A percentile compares a stretch with the other conserved stretches of the same genome.
These are phyloP conservation scores for Popillia japonica DNA, from an alignment of 1,140 invertebrate species.

Conservation along the genomic window DNA sequence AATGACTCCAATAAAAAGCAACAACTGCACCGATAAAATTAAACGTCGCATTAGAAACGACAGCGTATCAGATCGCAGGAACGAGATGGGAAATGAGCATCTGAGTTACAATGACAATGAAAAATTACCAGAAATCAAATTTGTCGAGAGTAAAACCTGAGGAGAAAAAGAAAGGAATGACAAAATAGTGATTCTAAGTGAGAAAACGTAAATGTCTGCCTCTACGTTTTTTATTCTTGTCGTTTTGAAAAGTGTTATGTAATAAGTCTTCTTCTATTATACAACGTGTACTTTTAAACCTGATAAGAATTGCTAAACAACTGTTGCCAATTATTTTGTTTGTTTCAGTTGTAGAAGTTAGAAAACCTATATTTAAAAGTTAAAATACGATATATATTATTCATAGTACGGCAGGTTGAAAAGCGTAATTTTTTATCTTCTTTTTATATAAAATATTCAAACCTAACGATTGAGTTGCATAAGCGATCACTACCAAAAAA, in stretches of 20 bases:
- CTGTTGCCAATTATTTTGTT: neutral
- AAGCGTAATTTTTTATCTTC: no score
- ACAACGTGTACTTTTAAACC: slow-evolving; percentile 45
- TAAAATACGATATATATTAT: no score
- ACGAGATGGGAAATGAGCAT: neutral
- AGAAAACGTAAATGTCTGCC: slow-evolving; percentile 6
- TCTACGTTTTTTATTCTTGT: slow-evolving; percentile 20
- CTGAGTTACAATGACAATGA: neutral
- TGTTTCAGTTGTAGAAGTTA: no score
- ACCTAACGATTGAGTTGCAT: slow-evolving; percentile 44
- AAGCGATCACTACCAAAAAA: slow-evolving; percentile 18
- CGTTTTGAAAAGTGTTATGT: slow-evolving; percentile 44
- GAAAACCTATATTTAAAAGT: no score
- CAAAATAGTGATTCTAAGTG: slow-evolving; percentile 34
- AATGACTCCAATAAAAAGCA: slow-evolving; percentile 27
- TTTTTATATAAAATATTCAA: slow-evolving; percentile 56
- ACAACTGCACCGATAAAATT: slow-evolving; percentile 28
- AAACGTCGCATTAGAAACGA: slow-evolving; percentile 14
- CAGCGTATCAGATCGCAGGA: neutral
- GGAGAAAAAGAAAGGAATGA: neutral
- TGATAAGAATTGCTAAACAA: neutral
- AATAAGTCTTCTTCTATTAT: slow-evolving; percentile 45
- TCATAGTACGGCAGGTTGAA: no score
- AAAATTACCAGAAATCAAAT: neutral
- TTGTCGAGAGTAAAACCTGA: neutral